Evolutionary conservation across 2,888 invertebrate genomes (phyloP).

Genomic region (Aporophyla lueneburgensis): DNA sequence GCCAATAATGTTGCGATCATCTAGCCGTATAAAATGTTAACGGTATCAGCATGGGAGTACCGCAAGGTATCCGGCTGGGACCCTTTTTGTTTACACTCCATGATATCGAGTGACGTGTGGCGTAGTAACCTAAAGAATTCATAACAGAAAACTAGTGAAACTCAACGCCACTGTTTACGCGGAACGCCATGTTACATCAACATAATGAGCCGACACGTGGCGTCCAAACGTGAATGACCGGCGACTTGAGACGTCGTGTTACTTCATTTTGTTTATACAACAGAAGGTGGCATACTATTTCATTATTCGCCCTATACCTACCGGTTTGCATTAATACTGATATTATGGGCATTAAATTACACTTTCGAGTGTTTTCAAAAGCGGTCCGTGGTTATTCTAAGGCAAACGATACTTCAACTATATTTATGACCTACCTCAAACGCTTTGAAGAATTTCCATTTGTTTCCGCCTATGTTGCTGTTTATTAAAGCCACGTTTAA

Average conservation of each 20-base stretch:
- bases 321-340: slow-evolving; percentile 33
- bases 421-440: slow-evolving; percentile 74
- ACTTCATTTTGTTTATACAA: slow-evolving; percentile 60
- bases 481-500: slow-evolving; percentile 31
- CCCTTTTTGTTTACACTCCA: slow-evolving; percentile 73
- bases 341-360: slow-evolving; percentile 62
- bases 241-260: slow-evolving; percentile 51
- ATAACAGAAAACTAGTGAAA: slow-evolving; percentile 75
- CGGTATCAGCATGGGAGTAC: slow-evolving; percentile 71
- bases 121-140: slow-evolving; percentile 67
- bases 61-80: slow-evolving; percentile 80
- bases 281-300: slow-evolving; percentile 51
- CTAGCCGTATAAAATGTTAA: slow-evolving; percentile 62
- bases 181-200: slow-evolving; percentile 65
- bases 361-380: slow-evolving; percentile 51
- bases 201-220: slow-evolving; percentile 71
- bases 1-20: slow-evolving; percentile 59
- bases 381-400: slow-evolving; percentile 42
- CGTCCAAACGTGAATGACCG: slow-evolving; percentile 69
- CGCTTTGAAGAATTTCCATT: slow-evolving; percentile 39
- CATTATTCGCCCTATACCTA: slow-evolving; percentile 45
- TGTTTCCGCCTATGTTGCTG: slow-evolving; percentile 28
- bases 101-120: slow-evolving; percentile 60
- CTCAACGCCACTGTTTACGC: slow-evolving; percentile 75
- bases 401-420: slow-evolving; percentile 46